Percentiles rank a stretch among this genome's conserved stretches.
Conservation (phyloP, 1,140 invertebrate genomes). For the Drosophila santomea region DNA sequence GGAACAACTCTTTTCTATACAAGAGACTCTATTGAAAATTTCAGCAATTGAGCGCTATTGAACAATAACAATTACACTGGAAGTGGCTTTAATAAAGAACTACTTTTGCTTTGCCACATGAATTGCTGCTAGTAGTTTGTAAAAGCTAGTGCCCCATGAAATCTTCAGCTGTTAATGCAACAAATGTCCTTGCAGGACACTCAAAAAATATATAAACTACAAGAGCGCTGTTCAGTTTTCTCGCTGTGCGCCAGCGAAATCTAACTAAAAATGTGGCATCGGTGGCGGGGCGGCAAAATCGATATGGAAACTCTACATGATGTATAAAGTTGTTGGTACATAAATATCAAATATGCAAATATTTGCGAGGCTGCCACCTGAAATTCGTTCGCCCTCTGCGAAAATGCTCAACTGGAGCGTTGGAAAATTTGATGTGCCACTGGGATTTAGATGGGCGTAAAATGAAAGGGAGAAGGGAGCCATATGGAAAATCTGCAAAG, state of each 20-base stretch:
- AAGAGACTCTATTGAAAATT: no score
- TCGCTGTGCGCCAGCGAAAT: conserved; percentile 35
- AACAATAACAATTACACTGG: no score
- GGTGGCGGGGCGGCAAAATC: conserved; percentile 59
- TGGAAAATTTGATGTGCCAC: conserved; percentile 53
- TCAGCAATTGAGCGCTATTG: not conserved
- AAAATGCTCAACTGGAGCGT: conserved; percentile 64
- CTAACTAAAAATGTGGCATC: conserved; percentile 55
- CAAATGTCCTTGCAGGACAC: not conserved
- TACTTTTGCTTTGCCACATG: no score
- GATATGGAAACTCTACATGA: conserved; percentile 73
- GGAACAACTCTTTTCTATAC: not conserved
- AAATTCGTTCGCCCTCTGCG: conserved; percentile 50
- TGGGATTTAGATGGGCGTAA: conserved; percentile 5
- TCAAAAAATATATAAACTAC: not conserved
- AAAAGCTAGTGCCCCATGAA: no score
- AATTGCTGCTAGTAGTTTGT: no score
- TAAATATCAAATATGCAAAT: conserved; percentile 83
- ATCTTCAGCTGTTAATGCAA: no score
- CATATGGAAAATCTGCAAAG: conserved; percentile 52
- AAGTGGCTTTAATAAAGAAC: no score
- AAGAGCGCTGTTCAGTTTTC: not conserved
- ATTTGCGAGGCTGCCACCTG: conserved; percentile 73
- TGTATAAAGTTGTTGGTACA: conserved; percentile 74
- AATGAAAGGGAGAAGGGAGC: conserved; percentile 9